These are phyloP conservation scores for Diabrotica virgifera DNA, from an alignment of 1,140 invertebrate genomes.

Conservation along the genomic window DNA sequence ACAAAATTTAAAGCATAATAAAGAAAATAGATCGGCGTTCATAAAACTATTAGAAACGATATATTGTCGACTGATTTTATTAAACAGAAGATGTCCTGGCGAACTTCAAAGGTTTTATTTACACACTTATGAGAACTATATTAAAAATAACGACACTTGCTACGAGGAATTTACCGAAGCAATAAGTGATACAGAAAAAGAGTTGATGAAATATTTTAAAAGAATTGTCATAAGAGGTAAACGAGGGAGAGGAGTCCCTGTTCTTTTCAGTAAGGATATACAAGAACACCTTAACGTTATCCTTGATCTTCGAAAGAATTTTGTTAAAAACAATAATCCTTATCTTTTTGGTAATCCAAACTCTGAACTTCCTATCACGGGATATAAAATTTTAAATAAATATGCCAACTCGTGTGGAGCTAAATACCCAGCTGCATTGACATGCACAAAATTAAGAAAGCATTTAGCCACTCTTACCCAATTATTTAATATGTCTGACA, in stretches of 20 bases:
- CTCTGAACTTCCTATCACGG: conserved; percentile 27
- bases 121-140: conserved; percentile 23
- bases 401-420: conserved; percentile 30
- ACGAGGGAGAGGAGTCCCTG: conserved; percentile 22
- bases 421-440: conserved; percentile 36
- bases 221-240: conserved; percentile 25
- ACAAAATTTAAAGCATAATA: not conserved
- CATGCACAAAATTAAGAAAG: conserved; percentile 37
- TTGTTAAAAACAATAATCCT: conserved; percentile 13
- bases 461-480: conserved; percentile 45
- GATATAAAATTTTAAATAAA: conserved; percentile 41
- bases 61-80: conserved; percentile 22
- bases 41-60: conserved; percentile 16
- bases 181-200: conserved; percentile 24
- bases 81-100: conserved; percentile 25
- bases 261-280: conserved; percentile 15
- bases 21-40: not conserved
- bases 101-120: conserved; percentile 25
- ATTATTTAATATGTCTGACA: conserved; percentile 42
- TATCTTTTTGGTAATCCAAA: conserved; percentile 37
- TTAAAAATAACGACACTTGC: not conserved
- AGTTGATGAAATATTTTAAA: conserved; percentile 21
- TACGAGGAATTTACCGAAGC: conserved; percentile 30
- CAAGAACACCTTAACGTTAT: conserved; percentile 17
- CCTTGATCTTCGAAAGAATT: conserved; percentile 13